These are phyloP conservation scores for Hoplostethus mediterraneus DNA, from an alignment of 2,797 vertebrate species.

Conservation along the genomic window DNA sequence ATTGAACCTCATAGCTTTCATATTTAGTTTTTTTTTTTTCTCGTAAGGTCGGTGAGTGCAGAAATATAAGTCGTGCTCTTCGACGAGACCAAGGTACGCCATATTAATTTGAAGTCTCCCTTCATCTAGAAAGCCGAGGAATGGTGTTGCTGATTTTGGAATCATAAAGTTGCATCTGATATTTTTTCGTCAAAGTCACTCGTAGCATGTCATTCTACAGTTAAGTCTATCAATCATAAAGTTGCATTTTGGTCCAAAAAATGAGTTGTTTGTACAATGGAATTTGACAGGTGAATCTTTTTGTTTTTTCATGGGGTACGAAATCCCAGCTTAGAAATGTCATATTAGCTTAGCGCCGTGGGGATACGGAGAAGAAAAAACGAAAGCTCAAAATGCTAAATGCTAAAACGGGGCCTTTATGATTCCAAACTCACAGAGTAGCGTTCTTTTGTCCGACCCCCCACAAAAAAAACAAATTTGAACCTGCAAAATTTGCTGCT, in stretches of 20 bases:
- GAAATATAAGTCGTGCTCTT: constrained; percentile 29
- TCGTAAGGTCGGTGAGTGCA: constrained; percentile 32
- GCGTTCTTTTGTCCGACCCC: constrained; percentile 16
- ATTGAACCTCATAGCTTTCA: constrained; percentile 22
- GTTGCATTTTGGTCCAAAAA: too few relatives aligned
- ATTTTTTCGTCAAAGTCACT: constrained; percentile 22
- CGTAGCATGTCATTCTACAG: constrained; percentile 23
- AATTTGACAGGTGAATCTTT: too few relatives aligned
- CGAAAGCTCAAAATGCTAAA: constrained; percentile 37
- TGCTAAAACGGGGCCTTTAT: constrained; percentile 41
- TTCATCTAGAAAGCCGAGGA: constrained; percentile 27
- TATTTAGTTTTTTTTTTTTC: constrained; percentile 44
- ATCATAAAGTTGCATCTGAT: constrained; percentile 41
- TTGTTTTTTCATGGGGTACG: background rate
- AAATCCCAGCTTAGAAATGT: background rate
- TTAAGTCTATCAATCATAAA: constrained; percentile 7
- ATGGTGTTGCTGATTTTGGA: constrained; percentile 37
- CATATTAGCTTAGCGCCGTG: constrained; percentile 31
- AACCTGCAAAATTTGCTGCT: background rate
- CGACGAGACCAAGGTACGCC: constrained; percentile 13
- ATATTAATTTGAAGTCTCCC: constrained; percentile 8
- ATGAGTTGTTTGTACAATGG: too few relatives aligned
- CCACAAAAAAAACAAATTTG: constrained; percentile 27
- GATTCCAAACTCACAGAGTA: constrained; percentile 48
- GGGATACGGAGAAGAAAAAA: constrained; percentile 39